Evolutionary conservation across 2,888 invertebrate genomes (phyloP), one percentile per base, ranked within the genome.

Genomic region (Cerceris ruficornis): DNA sequence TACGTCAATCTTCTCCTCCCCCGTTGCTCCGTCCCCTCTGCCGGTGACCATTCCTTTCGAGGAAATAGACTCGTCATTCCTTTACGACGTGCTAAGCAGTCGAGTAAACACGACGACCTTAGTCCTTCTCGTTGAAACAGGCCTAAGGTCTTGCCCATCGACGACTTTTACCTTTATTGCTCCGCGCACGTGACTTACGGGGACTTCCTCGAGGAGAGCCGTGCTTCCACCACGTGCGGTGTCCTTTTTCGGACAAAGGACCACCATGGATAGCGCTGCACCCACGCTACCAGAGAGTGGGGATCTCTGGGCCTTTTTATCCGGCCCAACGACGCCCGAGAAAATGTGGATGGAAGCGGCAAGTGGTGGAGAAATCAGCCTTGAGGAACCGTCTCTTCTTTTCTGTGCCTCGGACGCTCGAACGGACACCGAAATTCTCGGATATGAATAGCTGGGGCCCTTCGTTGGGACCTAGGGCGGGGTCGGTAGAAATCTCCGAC

Each of bases 31-130:
- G 9, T 15, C 62, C 73, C 57, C 60, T 69, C 66, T 72, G 8
- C 15, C 66, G 54, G 49, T 67, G 67, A 55, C 62, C 72, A 57
- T 61, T 77, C 81, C 76, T 75, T 82, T 80, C 77, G 64, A 75
- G 84, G 85, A 85, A 85, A 86, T 85, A 75, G 83, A 86, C 86
- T 86, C 80, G 84, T 86, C 84, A 85, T 85, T 71, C 83, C 69
- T 86, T 84, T 86, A 86, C 80, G 86, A 86, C 75, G 80, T 77
- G 86, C 75, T 85, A 86, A 86, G 80, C 84, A 70, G 75, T 64
- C 77, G 82, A 71, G 84, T 77, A 86, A 86, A 86, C 77, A 85
- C 46, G n/a, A 11, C 50, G 72, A 65, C 74, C 72, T 42, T 17
- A 50, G 15, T 28, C 28, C 75, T 71, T 54, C 81, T 77, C 73